Evolutionary conservation across 2,113 vertebrate species (phyloP).

Genomic region (Propithecus coquereli): DNA sequence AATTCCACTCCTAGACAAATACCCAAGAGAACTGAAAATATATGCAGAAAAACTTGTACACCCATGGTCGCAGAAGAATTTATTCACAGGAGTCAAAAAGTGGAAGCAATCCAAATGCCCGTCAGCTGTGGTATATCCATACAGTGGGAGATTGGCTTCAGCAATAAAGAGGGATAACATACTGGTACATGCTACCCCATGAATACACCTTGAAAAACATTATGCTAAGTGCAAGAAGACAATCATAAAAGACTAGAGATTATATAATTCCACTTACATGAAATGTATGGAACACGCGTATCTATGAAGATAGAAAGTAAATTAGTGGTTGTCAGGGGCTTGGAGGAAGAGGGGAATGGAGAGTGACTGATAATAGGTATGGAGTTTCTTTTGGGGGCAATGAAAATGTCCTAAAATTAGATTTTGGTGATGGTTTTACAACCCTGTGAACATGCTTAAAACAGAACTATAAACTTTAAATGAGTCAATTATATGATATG

Average conservation of each 20-base stretch:
- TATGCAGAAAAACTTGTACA: not conserved
- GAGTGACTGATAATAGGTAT: not conserved
- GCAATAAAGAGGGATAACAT: not conserved
- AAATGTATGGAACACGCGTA: not conserved
- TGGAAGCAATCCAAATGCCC: not conserved
- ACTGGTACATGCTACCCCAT: not conserved
- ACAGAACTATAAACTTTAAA: not conserved
- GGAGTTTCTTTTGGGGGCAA: not conserved
- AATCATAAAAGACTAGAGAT: not conserved
- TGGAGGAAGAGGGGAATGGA: not conserved
- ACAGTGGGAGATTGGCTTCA: not conserved
- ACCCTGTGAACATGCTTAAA: not conserved
- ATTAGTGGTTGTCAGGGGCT: not conserved
- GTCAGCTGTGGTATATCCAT: not conserved
- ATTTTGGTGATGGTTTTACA: not conserved
- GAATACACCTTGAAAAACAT: not conserved
- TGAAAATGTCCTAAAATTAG: not conserved
- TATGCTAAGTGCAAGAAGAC: not conserved
- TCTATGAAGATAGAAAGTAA: not conserved
- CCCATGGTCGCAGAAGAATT: not conserved
- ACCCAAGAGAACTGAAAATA: not conserved
- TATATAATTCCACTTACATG: not conserved
- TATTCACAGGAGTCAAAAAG: not conserved
- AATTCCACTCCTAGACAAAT: not conserved
- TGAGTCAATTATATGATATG: not conserved